These are phyloP conservation scores for Ormyrus labotus DNA, from an alignment of 2,888 invertebrate genomes.

Conservation along the genomic window DNA sequence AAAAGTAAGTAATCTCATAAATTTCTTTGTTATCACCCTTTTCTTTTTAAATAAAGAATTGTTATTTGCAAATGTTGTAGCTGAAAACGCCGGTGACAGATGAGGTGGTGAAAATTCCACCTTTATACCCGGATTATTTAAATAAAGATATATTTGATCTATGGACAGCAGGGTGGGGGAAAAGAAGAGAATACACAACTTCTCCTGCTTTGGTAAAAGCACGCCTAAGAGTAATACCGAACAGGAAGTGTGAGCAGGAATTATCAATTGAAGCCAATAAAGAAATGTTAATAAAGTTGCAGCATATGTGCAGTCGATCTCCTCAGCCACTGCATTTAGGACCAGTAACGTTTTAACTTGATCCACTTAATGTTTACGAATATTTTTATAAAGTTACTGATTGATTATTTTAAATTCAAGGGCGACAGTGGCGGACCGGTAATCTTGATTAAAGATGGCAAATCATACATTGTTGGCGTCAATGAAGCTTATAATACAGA, in stretches of 20 bases:
- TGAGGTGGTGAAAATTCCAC: neutral
- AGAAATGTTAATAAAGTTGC: neutral
- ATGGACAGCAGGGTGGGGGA: neutral
- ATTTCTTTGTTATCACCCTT: no score
- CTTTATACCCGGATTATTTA: neutral
- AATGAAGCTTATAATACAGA: neutral
- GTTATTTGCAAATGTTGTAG: neutral
- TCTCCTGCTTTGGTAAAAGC: neutral
- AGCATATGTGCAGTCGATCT: slow-evolving; percentile 9
- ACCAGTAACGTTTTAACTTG: no score
- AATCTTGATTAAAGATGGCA: neutral
- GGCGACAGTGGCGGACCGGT: slow-evolving; percentile 9
- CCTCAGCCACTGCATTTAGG: neutral
- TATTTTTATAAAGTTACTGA: neutral
- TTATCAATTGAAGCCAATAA: neutral
- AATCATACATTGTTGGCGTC: neutral
- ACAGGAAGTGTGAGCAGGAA: neutral
- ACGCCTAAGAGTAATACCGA: neutral
- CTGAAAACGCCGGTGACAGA: neutral
- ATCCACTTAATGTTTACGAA: no score
- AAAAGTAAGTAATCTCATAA: neutral
- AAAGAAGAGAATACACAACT: neutral
- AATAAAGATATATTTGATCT: neutral
- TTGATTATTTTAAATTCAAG: slow-evolving; percentile 1
- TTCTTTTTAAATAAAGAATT: neutral